Evolutionary conservation across 2,888 invertebrate genomes (phyloP), one percentile per base, ranked within the genome.

Genomic region (Stegophylla sp.): DNA sequence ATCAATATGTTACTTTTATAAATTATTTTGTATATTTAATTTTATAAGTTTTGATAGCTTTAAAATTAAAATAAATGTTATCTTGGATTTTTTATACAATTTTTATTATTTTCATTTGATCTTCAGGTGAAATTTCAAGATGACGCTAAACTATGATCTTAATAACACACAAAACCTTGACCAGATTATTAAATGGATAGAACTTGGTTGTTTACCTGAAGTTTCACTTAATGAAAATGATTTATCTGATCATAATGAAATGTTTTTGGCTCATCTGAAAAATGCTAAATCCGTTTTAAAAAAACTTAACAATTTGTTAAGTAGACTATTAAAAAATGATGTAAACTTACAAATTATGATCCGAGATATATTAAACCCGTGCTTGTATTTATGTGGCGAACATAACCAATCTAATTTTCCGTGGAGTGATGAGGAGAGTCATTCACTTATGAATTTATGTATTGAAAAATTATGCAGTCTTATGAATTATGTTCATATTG

Each of bases 351-450:
- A 67, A 59, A 23, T 69, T 48, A 71, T 20, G 4, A 20, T 15
- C 61, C 15, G 9, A 10, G 67, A 66, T 10, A 66, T 79, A 71
- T 13, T 79, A 3, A 61, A 28, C 34, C 15, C 61, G 0, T 79
- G 79, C 9, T 51, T 79, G 48, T 69, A 79, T 63, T 48, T 79
- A 41, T 79, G 61, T 51, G 79, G 79, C 41, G 79, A 79, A 79
- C 79, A 79, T 41, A 34, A 69, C 12, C 34, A 51, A 51, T 71
- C 79, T 51, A 23, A 69, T 61, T 71, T 79, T 0, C 45, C 17
- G 0, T 79, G 79, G 79, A 71, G 79, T 41, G 53, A 79, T 20
- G 17, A 7, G 17, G 69, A 79, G 41, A 48, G 61, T 7, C 41
- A 69, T 79, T 41, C 48, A 48, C 15, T 69, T n/a, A 69, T 69